Percentiles rank a stretch among this genome's conserved stretches.
Conservation (phyloP, 37 sponge, comb jelly and placozoan genomes). For the Aplysina aerophoba region DNA sequence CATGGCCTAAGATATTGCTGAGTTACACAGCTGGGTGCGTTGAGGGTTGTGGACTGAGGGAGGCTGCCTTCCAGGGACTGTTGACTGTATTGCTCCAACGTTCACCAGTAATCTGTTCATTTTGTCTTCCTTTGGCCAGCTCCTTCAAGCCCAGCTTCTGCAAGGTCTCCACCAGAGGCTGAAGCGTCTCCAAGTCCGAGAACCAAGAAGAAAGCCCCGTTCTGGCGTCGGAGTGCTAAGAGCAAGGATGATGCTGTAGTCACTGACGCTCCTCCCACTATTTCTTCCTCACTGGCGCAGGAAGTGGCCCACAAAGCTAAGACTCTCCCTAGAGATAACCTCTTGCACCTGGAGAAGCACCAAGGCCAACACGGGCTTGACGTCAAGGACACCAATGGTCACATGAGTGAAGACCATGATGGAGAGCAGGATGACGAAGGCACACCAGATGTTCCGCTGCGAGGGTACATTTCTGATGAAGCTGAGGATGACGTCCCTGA, state of each 20-base stretch:
- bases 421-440: not conserved
- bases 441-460: not conserved
- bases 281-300: not conserved
- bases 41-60: too few relatives aligned
- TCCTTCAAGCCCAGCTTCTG: not conserved
- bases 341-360: too few relatives aligned
- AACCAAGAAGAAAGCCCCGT: not conserved
- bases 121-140: not conserved
- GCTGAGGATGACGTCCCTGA: constrained; percentile 63
- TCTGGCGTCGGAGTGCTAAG: not conserved
- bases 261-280: not conserved
- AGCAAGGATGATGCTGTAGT: not conserved
- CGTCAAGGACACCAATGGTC: not conserved
- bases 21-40: too few relatives aligned
- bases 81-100: not conserved
- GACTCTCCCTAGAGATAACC: not conserved
- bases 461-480: constrained; percentile 29
- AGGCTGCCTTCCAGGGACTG: too few relatives aligned
- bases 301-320: not conserved
- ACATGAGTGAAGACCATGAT: not conserved
- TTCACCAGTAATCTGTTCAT: too few relatives aligned
- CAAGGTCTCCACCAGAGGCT: too few relatives aligned
- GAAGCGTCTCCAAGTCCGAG: not conserved
- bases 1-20: too few relatives aligned
- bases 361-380: not conserved